Evolutionary conservation across 1,140 invertebrate genomes (phyloP).

Genomic region (Microplitis demolitor): DNA sequence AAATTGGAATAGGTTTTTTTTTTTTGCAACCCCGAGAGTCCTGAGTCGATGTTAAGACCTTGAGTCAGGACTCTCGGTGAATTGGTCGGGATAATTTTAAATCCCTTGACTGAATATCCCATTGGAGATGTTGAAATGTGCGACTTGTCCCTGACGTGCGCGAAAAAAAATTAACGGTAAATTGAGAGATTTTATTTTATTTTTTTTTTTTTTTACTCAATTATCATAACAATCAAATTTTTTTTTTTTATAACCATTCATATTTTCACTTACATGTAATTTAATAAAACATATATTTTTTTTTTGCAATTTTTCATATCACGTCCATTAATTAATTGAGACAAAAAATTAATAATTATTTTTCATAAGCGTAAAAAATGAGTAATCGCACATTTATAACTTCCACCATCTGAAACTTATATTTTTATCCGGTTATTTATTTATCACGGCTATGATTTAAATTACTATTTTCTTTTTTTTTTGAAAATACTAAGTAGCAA

Average conservation of each 20-base stretch:
- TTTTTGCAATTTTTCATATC: no score
- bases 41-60: conserved; percentile 24
- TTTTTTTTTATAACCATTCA: not conserved
- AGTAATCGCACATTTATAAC: no score
- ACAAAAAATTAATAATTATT: no score
- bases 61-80: conserved; percentile 20
- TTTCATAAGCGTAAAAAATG: no score
- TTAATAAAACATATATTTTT: no score
- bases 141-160: not conserved
- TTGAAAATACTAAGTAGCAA: not conserved
- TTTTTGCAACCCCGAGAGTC: conserved; percentile 16
- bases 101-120: conserved; percentile 3
- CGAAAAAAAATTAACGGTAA: no score
- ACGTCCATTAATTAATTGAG: no score
- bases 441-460: conserved; percentile 4
- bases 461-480: conserved; percentile 16
- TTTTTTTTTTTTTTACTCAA: not conserved
- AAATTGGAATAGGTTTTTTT: conserved; percentile 4
- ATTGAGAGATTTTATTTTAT: not conserved
- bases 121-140: not conserved
- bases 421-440: no score
- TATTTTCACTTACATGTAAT: no score
- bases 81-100: conserved; percentile 18
- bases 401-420: no score
- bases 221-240: not conserved